phyloP scores from a whole-genome alignment of 2,888 invertebrate genomes.

The Pseudococcus viburni region DNA sequence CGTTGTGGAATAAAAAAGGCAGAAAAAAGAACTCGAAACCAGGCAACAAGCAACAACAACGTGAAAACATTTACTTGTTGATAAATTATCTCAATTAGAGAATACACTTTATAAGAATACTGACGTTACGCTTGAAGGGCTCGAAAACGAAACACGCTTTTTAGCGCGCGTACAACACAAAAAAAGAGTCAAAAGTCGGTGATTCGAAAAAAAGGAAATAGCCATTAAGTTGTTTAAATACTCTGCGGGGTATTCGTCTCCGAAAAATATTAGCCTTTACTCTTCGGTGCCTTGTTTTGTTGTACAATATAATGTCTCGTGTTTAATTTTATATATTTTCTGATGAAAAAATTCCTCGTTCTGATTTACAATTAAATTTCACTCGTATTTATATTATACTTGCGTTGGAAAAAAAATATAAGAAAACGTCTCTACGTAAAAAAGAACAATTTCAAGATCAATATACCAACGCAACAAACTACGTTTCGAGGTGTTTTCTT shows the following conservation, averaged over 20 bases:
- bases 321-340: not conserved
- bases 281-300: not conserved
- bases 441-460: not conserved
- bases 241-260: slow-evolving; percentile 39
- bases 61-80: slow-evolving; percentile 21
- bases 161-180: not conserved
- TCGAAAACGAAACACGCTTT: slow-evolving; percentile 23
- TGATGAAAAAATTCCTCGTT: not conserved
- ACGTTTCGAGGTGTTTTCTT: not conserved
- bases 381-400: not conserved
- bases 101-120: slow-evolving; percentile 3
- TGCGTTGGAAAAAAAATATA: not conserved
- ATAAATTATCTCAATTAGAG: slow-evolving; percentile 39
- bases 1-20: not conserved
- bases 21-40: not conserved
- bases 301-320: not conserved
- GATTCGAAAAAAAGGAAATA: slow-evolving; percentile 29
- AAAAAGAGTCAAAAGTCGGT: slow-evolving; percentile 29
- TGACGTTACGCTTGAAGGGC: slow-evolving; percentile 18
- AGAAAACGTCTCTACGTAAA: not conserved
- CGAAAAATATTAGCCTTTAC: slow-evolving; percentile 23
- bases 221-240: slow-evolving; percentile 56
- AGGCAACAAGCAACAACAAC: not conserved
- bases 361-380: not conserved
- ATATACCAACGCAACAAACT: not conserved